phyloP scores from a whole-genome alignment of 2,888 invertebrate species.

The Linyphia triangularis region DNA sequence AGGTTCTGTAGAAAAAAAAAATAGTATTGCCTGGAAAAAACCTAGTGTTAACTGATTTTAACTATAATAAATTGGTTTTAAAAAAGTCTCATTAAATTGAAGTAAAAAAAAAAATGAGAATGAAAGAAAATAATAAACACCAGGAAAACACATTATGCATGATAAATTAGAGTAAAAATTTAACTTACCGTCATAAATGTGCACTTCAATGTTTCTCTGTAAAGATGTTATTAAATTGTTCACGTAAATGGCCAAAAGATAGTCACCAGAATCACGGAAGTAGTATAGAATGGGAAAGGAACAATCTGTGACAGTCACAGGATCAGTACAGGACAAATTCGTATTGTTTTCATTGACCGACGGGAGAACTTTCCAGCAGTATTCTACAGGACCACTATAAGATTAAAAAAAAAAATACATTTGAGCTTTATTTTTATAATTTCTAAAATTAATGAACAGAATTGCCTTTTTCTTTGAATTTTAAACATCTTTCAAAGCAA shows the following conservation, averaged over 20 bases:
- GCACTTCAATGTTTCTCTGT: constrained; percentile 83
- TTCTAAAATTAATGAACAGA: too few species aligned
- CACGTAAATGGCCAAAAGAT: constrained; percentile 88
- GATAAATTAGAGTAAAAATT: too few species aligned
- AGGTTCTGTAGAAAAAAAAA: too few species aligned
- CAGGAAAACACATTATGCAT: too few species aligned
- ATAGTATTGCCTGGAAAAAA: too few species aligned
- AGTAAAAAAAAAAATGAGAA: too few species aligned
- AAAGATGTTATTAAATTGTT: constrained; percentile 84
- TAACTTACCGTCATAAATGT: constrained; percentile 89
- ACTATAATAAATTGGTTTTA: too few species aligned
- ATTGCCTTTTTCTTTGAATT: too few species aligned
- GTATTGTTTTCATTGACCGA: constrained; percentile 11
- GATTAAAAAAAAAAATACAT: not conserved
- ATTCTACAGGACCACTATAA: constrained; percentile 67
- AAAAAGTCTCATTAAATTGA: too few species aligned
- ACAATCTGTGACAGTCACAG: constrained; percentile 80
- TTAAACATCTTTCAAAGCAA: too few species aligned
- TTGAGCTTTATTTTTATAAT: not conserved
- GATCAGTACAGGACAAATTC: constrained; percentile 81
- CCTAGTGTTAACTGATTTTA: too few species aligned
- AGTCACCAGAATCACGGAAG: constrained; percentile 85
- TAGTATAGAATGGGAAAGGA: constrained; percentile 85
- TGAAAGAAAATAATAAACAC: too few species aligned
- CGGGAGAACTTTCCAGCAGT: constrained; percentile 70